These are phyloP conservation scores for Miltochrista miniata DNA, from an alignment of 2,888 invertebrate species.

Conservation along the genomic window DNA sequence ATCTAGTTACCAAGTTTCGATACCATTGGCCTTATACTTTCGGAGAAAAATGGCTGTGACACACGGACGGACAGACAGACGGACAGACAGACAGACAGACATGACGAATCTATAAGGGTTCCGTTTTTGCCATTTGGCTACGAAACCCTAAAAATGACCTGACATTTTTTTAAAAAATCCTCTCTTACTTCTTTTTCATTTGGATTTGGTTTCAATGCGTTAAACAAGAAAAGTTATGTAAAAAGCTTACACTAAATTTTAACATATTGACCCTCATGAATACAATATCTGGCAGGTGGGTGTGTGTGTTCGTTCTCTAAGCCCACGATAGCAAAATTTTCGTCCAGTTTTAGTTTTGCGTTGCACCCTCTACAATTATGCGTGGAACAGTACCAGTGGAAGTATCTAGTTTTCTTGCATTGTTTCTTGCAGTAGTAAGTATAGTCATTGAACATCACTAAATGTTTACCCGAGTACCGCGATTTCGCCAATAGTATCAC, in stretches of 20 bases:
- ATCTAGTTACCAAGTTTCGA: no score
- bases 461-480: constrained; percentile 63
- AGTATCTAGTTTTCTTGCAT: constrained; percentile 60
- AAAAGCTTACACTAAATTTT: constrained; percentile 40
- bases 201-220: not conserved
- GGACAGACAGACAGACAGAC: no score
- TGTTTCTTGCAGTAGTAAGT: constrained; percentile 72
- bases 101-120: no score
- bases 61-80: no score
- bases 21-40: no score
- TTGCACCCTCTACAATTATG: constrained; percentile 72
- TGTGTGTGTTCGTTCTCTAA: constrained; percentile 59
- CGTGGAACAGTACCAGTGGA: constrained; percentile 73
- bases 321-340: constrained; percentile 56
- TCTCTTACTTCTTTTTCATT: not conserved
- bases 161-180: no score
- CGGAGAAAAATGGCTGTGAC: no score
- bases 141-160: not conserved
- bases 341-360: constrained; percentile 62
- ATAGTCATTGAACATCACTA: constrained; percentile 66
- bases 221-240: not conserved
- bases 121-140: no score
- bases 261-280: constrained; percentile 62
- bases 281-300: constrained; percentile 62
- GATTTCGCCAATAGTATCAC: constrained; percentile 66